Evolutionary conservation across 2,888 invertebrate genomes (phyloP).

Genomic region (Coenonympha arcania): DNA sequence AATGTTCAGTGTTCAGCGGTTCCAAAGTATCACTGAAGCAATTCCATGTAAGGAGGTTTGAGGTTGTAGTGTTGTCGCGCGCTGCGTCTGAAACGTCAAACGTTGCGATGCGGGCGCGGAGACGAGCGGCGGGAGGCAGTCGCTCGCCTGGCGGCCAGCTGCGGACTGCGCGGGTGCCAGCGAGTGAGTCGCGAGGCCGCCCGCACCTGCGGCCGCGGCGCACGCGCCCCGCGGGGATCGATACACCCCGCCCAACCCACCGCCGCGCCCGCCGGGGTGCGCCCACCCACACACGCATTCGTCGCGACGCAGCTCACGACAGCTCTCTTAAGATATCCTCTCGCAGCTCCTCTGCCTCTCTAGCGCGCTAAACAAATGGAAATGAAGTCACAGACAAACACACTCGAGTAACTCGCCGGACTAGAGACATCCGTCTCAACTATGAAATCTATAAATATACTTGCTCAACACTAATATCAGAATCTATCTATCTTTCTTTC

Average conservation of each 20-base stretch:
- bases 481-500: too few species aligned
- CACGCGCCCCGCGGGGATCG: constrained; percentile 68
- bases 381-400: constrained; percentile 12
- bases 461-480: too few species aligned
- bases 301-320: constrained; percentile 40
- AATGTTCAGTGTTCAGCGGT: constrained; percentile 12
- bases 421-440: neutral
- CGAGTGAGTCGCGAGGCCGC: constrained; percentile 42
- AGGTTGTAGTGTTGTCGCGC: constrained; percentile 62
- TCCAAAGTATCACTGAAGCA: constrained; percentile 34
- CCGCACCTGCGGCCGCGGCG: constrained; percentile 50
- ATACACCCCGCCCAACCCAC: constrained; percentile 68
- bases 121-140: constrained; percentile 41
- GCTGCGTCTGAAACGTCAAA: constrained; percentile 55
- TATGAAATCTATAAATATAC: neutral
- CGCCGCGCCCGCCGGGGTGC: constrained; percentile 45
- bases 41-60: constrained; percentile 59
- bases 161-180: constrained; percentile 62
- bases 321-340: constrained; percentile 39
- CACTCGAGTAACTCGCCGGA: constrained; percentile 1
- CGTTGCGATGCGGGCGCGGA: constrained; percentile 37
- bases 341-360: constrained; percentile 26
- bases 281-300: constrained; percentile 40
- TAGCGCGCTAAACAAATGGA: constrained; percentile 22
- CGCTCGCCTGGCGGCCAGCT: constrained; percentile 63